phyloP scores from a whole-genome alignment of 30 jellyfish, hydroid and myxozoan species.

The Aurelia sp. region DNA sequence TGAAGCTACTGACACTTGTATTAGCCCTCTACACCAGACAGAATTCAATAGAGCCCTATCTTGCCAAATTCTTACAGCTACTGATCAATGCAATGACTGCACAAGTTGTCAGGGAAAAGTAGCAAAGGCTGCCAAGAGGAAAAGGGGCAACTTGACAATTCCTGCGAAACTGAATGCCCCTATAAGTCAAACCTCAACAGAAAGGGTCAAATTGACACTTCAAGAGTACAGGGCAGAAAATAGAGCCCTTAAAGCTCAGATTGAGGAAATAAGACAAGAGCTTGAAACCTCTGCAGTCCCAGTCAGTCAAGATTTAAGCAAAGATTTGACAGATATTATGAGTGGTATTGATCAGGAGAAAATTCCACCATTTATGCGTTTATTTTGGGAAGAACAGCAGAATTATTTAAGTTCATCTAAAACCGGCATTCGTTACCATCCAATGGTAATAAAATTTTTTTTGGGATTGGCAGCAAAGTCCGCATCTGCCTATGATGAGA shows the following conservation, averaged over 20 bases:
- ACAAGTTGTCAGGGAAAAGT: background rate
- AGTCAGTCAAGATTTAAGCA: slow-evolving; percentile 17
- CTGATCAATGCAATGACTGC: background rate
- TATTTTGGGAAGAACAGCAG: slow-evolving; percentile 72
- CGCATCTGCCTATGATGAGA: slow-evolving; percentile 15
- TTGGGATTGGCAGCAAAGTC: slow-evolving; percentile 32
- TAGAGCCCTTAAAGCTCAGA: slow-evolving; percentile 35
- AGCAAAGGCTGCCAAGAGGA: slow-evolving; percentile 12
- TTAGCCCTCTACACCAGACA: too few relatives aligned
- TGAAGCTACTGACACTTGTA: background rate
- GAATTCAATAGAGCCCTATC: background rate
- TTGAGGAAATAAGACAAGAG: slow-evolving; percentile 39
- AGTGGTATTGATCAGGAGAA: slow-evolving; percentile 3
- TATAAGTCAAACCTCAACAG: background rate
- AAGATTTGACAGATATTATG: slow-evolving; percentile 51
- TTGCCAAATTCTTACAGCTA: background rate
- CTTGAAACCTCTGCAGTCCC: slow-evolving; percentile 25
- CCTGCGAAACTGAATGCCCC: slow-evolving; percentile 53
- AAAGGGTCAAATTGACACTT: slow-evolving; percentile 32
- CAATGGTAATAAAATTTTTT: slow-evolving; percentile 23
- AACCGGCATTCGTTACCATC: slow-evolving; percentile 34
- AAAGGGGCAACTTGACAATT: background rate
- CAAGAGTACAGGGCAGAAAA: slow-evolving; percentile 63
- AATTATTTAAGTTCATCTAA: slow-evolving; percentile 17
- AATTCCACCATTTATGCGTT: slow-evolving; percentile 76